Base-by-base conservation (phyloP, 1,140 invertebrate genomes). In the Penaeus indicus region DNA sequence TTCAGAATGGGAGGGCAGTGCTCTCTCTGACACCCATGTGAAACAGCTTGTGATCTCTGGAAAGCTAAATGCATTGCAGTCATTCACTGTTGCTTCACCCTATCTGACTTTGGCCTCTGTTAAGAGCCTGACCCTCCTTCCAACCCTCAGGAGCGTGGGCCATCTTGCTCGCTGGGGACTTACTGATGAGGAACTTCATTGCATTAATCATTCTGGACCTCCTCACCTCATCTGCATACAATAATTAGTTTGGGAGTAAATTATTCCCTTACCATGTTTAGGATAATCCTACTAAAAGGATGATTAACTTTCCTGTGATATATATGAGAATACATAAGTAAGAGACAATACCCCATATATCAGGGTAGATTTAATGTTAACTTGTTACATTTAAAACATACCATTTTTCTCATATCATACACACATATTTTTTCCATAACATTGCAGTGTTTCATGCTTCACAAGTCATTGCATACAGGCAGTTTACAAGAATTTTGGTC, bases 1-100 rank as follows among this genome's bases (percentile, higher is more conserved):
- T 16, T 88, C 81, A 38, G 86, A 88, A 42, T 83, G 78, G 81
- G 81, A 64, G 19, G 81, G 86, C n/a, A 88, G 78, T 84, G 54
- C 54, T 10, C 72, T 88, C 32, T 78, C 86, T n/a, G 86, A 88
- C 54, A 42, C 27, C 21, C 32, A 63, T 77, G 54, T 88, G 16
- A 75, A 32, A 64, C 60, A 84, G 5, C 81, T 88, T 16, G 81
- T 84, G 7, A 62, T 47, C 1, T 88, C 80, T 38, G 81, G 86
- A n/a, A 84, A 62, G 47, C 22, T 88, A 16, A 77, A 32, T 21
- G 83, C 86, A 25, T 47, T 88, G 25, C 86, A 77, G 21, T 63
- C 60, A 22, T 88, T 88, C 69, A 83, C 81, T 60, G 81, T 72
- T n/a, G 67, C 80, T 4, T 88, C 86, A 19, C 72, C 86, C 13